phyloP scores from a whole-genome alignment of 2,113 vertebrate genomes.

The Mustela lutreola region DNA sequence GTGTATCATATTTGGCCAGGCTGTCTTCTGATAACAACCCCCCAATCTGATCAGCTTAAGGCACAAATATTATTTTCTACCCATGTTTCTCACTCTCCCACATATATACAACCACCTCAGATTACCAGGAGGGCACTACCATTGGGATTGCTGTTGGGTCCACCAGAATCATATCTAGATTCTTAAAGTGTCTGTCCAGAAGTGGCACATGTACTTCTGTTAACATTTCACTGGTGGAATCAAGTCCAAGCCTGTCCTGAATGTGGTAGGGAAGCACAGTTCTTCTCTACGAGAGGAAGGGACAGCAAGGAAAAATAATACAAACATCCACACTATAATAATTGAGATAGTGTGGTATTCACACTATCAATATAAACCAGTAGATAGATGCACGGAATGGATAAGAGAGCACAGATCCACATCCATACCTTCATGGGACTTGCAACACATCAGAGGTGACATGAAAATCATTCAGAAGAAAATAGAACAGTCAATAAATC shows the following conservation, averaged over 20 bases:
- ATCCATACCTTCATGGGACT: neutral
- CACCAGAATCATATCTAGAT: neutral
- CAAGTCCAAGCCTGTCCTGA: neutral
- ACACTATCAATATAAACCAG: neutral
- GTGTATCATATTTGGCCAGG: neutral
- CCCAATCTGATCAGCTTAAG: neutral
- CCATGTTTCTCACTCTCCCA: neutral
- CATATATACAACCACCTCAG: too few species aligned
- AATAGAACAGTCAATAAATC: neutral
- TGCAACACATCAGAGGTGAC: neutral
- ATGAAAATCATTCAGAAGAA: neutral
- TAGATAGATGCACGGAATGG: neutral
- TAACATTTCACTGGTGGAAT: neutral
- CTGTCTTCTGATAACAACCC: neutral
- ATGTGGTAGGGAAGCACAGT: neutral
- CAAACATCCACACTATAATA: too few species aligned
- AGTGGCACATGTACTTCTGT: neutral
- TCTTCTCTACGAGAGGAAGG: neutral
- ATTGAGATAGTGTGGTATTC: neutral
- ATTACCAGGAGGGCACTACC: neutral
- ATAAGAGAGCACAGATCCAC: neutral
- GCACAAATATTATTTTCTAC: neutral
- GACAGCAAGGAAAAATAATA: neutral
- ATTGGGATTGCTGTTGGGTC: neutral
- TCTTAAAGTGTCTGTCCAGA: neutral